Percentiles rank a stretch among this genome's conserved stretches.
These are phyloP conservation scores for Chiroxiphia lanceolata DNA, from an alignment of 2,797 vertebrate genomes.

Conservation along the genomic window DNA sequence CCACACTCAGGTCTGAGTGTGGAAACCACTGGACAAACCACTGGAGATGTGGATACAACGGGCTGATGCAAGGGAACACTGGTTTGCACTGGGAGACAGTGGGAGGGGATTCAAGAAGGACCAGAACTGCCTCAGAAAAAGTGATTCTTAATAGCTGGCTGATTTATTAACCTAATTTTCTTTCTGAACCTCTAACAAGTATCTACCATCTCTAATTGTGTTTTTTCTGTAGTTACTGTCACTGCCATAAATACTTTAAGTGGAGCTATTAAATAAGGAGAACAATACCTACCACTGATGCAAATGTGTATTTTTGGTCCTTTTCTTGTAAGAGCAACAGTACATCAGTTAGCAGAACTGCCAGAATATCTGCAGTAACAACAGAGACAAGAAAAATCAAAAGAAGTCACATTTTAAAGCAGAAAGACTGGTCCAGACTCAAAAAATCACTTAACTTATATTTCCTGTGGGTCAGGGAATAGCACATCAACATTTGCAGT, in stretches of 20 bases:
- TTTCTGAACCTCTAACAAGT: background rate
- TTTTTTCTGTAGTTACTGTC: background rate
- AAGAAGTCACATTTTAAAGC: background rate
- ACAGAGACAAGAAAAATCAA: background rate
- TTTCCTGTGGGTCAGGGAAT: background rate
- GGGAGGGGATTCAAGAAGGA: background rate
- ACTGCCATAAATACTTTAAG: background rate
- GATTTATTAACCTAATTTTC: background rate
- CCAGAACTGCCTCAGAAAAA: background rate
- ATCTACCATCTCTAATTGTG: background rate
- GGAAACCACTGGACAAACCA: background rate
- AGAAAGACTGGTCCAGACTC: background rate
- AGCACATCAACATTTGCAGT: background rate
- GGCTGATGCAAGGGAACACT: background rate
- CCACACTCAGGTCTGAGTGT: background rate
- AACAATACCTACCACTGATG: constrained; percentile 86
- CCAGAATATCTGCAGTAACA: constrained; percentile 85
- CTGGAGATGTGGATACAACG: background rate
- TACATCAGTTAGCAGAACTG: constrained; percentile 90
- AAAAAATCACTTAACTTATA: background rate
- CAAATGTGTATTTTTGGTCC: constrained; percentile 92
- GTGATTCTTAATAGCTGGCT: background rate
- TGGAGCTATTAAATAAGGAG: background rate
- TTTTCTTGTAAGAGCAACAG: constrained; percentile 94
- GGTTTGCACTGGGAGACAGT: background rate